Percentiles rank a stretch among this genome's conserved stretches.
phyloP scores from a whole-genome alignment of 2,113 vertebrate species.

The Okapia johnstoni region DNA sequence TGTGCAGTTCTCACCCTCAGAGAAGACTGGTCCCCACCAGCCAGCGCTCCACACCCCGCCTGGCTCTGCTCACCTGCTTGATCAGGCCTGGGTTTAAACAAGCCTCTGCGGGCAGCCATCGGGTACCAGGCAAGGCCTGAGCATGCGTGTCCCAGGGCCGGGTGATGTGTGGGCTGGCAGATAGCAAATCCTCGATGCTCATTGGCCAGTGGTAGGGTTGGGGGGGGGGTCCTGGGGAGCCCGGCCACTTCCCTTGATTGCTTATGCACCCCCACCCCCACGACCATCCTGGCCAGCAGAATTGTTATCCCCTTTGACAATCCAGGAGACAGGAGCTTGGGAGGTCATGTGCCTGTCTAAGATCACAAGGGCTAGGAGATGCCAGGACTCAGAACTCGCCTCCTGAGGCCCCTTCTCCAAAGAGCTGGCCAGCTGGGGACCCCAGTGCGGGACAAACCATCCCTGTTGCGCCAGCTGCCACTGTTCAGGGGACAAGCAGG shows the following conservation, averaged over 20 bases:
- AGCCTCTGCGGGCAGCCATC: not conserved
- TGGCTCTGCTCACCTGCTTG: not conserved
- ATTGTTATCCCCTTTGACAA: not conserved
- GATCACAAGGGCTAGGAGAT: not conserved
- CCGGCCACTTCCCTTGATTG: not conserved
- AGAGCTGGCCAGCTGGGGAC: rapidly evolving
- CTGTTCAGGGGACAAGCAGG: not conserved
- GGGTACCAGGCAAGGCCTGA: not conserved
- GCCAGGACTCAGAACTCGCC: not conserved
- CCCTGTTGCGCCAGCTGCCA: rapidly evolving
- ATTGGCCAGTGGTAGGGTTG: too few relatives aligned
- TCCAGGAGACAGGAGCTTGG: not conserved
- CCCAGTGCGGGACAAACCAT: rapidly evolving
- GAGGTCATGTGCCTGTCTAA: rapidly evolving
- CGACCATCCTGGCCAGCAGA: not conserved
- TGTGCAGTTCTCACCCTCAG: not conserved
- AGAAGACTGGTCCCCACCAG: rapidly evolving
- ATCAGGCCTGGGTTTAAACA: not conserved
- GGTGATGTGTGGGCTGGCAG: not conserved
- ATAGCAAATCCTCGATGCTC: rapidly evolving
- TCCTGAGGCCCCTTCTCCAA: not conserved
- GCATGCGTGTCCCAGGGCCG: not conserved
- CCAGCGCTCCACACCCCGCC: rapidly evolving
- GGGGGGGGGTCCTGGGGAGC: not conserved
- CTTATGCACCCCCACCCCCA: not conserved